Evolutionary conservation across 2,797 vertebrate genomes (phyloP).

Genomic region (Thalassophryne amazonica): DNA sequence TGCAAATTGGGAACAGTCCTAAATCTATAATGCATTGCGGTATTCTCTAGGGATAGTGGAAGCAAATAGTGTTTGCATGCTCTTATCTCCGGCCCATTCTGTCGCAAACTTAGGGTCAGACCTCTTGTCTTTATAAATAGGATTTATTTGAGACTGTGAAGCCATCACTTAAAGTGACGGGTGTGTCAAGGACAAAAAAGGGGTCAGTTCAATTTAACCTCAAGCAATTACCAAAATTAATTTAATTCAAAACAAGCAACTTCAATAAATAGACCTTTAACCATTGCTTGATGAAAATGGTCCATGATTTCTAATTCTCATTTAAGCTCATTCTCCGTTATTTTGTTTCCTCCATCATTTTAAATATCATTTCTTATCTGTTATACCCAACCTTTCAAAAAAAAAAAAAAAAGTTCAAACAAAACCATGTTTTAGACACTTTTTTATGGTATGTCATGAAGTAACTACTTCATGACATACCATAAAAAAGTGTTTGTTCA

Average conservation of each 20-base stretch:
- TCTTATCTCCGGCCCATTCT: constrained; percentile 49
- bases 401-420: too few relatives aligned
- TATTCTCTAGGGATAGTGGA: constrained; percentile 31
- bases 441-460: too few relatives aligned
- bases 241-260: constrained; percentile 49
- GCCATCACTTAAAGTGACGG: constrained; percentile 62
- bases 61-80: constrained; percentile 63
- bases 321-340: constrained; percentile 36
- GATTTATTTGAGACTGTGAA: constrained; percentile 59
- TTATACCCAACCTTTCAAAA: too few relatives aligned
- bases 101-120: constrained; percentile 59
- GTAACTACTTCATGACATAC: too few relatives aligned
- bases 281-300: constrained; percentile 26
- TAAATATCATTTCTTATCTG: constrained; percentile 18
- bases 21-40: constrained; percentile 54
- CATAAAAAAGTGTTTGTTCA: too few relatives aligned
- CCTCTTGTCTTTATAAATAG: constrained; percentile 64
- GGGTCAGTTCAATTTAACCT: constrained; percentile 53
- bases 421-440: too few relatives aligned
- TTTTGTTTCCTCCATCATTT: neutral
- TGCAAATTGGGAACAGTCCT: constrained; percentile 65
- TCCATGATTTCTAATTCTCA: constrained; percentile 25
- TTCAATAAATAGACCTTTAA: constrained; percentile 38
- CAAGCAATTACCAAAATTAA: constrained; percentile 59
- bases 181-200: constrained; percentile 52